Evolutionary conservation across 1,140 invertebrate genomes (phyloP), one percentile per base, ranked within the genome.

Genomic region (Venturia canescens): DNA sequence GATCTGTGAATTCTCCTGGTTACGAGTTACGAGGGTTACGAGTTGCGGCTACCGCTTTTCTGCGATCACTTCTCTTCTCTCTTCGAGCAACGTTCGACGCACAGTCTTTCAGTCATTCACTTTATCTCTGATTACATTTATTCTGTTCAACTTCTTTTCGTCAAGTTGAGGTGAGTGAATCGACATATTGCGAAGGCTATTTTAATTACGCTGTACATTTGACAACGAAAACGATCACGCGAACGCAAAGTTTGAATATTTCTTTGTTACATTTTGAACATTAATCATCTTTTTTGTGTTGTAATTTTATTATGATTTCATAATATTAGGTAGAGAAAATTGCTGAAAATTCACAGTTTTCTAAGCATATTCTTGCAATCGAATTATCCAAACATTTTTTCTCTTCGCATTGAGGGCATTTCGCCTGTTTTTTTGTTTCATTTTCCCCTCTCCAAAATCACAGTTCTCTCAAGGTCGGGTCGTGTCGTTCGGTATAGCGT

Each of bases 211-310:
- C 50, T 63, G 60, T 27, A 63, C 60, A 15, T 63, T 18, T 6
- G 50, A 63, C 23, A 63, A 27, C 4, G 7, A 23, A 63, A 53
- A 53, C 18, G n/a, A 63, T 27, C 3, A 13, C 23, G 60, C 27
- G 23, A 63, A n/a, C 23, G 26, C 3, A 23, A 63, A 26, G 26
- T 27, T 3, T 27, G 4, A 23, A 23, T 63, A 4, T 63, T 63
- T 63, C 60, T 63, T 63, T 63, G 60, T 63, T 27, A 63, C 60
- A 63, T 27, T n/a, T 63, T 7, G 0, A 63, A 53, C n/a, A 18
- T 1, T n/a, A 27, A 63, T 63, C 23, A 23, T 27, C 26, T 27
- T 63, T 63, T 63, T 63, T 63, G 3, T 1, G n/a, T 63, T 3
- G 0, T n/a, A 53, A 53, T n/a, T 53, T 53, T 18, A 11, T 53